A percentile compares a stretch with the other conserved stretches of the same genome.
Evolutionary conservation across 1,140 invertebrate genomes (phyloP).

Genomic region (Temnothorax curvispinosus): DNA sequence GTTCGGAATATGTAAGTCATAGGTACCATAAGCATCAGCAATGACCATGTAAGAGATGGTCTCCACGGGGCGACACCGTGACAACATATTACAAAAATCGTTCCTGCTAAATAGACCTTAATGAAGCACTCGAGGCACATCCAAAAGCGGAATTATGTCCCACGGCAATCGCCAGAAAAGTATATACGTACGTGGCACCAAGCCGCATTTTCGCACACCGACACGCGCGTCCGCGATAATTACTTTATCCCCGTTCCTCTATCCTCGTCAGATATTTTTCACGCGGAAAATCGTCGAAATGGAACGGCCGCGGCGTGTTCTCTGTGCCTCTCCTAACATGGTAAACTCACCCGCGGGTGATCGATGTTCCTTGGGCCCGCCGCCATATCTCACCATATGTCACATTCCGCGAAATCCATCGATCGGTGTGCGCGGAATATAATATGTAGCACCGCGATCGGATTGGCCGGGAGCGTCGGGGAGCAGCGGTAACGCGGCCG

Average conservation of each 20-base stretch:
- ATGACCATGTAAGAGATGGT: not conserved
- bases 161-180: constrained; percentile 23
- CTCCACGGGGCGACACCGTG: not conserved
- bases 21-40: not conserved
- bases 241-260: constrained; percentile 30
- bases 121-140: constrained; percentile 42
- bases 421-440: constrained; percentile 73
- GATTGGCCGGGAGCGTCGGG: constrained; percentile 44
- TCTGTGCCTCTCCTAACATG: constrained; percentile 46
- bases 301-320: not conserved
- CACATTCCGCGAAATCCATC: constrained; percentile 70
- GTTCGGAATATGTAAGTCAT: not conserved
- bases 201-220: constrained; percentile 11
- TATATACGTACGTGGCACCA: not conserved
- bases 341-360: constrained; percentile 40
- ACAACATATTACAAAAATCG: constrained; percentile 19
- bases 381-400: constrained; percentile 53
- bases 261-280: constrained; percentile 34
- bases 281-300: constrained; percentile 53
- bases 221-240: constrained; percentile 21
- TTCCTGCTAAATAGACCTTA: constrained; percentile 24
- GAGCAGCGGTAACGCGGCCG: constrained; percentile 35
- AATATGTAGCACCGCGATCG: constrained; percentile 70
- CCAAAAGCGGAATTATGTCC: constrained; percentile 37
- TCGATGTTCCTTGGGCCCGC: constrained; percentile 55